Evolutionary conservation across 2,888 invertebrate species (phyloP), one percentile per base, ranked within the genome.

Genomic region (Suillia variegata): DNA sequence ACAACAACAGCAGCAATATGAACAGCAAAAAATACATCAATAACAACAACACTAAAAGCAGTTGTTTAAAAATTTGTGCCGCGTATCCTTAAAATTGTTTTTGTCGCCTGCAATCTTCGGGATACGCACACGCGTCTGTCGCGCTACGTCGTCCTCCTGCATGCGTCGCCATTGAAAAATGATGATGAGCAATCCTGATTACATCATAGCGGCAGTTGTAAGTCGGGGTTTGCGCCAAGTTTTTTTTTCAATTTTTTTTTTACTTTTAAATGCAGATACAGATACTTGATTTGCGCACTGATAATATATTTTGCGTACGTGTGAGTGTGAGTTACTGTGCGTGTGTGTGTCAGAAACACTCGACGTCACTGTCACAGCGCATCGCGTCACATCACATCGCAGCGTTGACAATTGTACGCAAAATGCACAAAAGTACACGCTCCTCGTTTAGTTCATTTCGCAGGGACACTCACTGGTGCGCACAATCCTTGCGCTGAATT

Each of bases 401-500:
- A 59, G 45, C 53, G 45, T 38, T 38, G 20, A 47, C 1, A 50
- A 45, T 15, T 42, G 45, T 42, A 34, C 38, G 13, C 34, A 33
- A 38, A 38, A 38, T 38, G 38, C 38, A 38, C 38, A 38, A 8
- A n/a, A 31, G 31, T 12, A 31, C n/a, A n/a, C 38, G n/a, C 38
- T 13, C 8, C 6, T 38, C 38, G n/a, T n/a, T 6, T n/a, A 38
- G 8, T 13, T n/a, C 4, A 8, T 13, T n/a, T 4, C 38, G 38
- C 8, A 38, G 4, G n/a, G 38, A 38, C 8, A 38, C 4, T 13
- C 38, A n/a, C 38, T 6, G 38, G 15, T 4, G 38, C 38, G n/a
- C 38, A n/a, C 38, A 38, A 38, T 38, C 38, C 12, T n/a, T n/a
- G 38, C 8, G n/a, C 15, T n/a, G 38, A 4, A 8, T 13, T 38